A percentile compares a stretch with the other conserved stretches of the same genome.
Evolutionary conservation across 2,888 invertebrate genomes (phyloP).

Genomic region (Cephonodes hylas): DNA sequence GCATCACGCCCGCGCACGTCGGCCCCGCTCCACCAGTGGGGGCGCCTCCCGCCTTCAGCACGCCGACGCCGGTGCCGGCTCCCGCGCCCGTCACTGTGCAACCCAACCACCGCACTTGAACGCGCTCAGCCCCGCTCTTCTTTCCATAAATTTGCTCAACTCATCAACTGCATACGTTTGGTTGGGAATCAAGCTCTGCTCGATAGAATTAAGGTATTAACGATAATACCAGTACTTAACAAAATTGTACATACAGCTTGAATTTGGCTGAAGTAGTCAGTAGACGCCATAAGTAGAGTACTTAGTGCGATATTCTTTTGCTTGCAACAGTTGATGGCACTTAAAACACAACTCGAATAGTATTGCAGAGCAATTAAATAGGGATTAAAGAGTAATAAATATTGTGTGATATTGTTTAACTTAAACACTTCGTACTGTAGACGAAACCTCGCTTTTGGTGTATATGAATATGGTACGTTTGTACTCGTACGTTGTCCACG

Average conservation of each 20-base stretch:
- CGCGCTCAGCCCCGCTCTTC: background rate
- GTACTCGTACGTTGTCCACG: background rate
- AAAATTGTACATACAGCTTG: background rate
- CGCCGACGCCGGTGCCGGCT: conserved; percentile 67
- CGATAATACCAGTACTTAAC: background rate
- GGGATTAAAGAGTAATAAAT: background rate
- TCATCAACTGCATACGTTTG: background rate
- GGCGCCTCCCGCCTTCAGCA: conserved; percentile 51
- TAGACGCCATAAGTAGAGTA: background rate
- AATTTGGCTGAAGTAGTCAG: background rate
- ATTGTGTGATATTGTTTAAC: conserved; percentile 6
- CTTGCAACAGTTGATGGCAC: background rate
- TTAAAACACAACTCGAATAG: background rate
- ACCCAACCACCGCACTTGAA: conserved; percentile 49
- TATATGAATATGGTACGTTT: background rate
- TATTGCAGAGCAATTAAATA: conserved; percentile 2
- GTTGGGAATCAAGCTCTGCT: background rate
- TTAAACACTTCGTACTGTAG: background rate
- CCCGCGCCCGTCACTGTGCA: conserved; percentile 67
- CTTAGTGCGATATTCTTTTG: conserved; percentile 11
- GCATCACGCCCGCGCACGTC: conserved; percentile 60
- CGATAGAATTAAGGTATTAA: background rate
- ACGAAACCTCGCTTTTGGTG: conserved; percentile 13
- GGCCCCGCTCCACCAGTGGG: conserved; percentile 39
- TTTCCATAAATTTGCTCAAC: conserved; percentile 8